Evolutionary conservation across 2,888 invertebrate species (phyloP).

Genomic region (Aelia acuminata): DNA sequence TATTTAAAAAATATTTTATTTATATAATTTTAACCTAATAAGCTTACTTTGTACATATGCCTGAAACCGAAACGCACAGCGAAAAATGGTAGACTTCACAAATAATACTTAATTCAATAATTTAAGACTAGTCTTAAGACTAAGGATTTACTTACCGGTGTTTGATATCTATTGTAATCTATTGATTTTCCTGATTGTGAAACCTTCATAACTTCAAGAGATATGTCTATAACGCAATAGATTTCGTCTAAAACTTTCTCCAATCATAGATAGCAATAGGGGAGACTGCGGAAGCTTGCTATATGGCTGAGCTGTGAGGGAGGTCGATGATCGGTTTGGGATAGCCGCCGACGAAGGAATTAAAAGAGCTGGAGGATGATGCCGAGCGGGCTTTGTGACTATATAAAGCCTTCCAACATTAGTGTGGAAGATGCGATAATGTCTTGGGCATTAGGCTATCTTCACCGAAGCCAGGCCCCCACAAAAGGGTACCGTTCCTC

Average conservation of each 20-base stretch:
- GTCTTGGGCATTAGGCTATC: background rate
- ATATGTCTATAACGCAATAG: background rate
- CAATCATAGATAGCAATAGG: background rate
- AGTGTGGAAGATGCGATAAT: slow-evolving; percentile 10
- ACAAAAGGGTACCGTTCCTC: slow-evolving; percentile 12
- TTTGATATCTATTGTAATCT: too few species aligned
- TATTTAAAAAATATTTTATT: too few species aligned
- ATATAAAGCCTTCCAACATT: slow-evolving; percentile 34
- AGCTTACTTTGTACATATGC: too few species aligned
- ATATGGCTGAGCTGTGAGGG: background rate
- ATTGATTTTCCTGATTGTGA: too few species aligned
- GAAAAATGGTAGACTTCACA: too few species aligned
- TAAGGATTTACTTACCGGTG: too few species aligned
- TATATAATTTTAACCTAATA: too few species aligned
- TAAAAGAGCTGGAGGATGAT: slow-evolving; percentile 7
- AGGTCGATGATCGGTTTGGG: slow-evolving; percentile 26
- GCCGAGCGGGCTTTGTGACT: slow-evolving; percentile 40
- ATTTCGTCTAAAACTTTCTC: background rate
- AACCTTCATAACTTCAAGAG: background rate
- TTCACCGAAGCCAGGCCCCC: background rate
- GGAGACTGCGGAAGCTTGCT: background rate
- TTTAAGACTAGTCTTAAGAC: too few species aligned
- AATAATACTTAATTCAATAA: too few species aligned
- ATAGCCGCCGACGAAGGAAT: slow-evolving; percentile 1
- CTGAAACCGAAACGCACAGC: too few species aligned